Evolutionary conservation across 1,140 invertebrate genomes (phyloP).

Genomic region (Triops longicaudatus): DNA sequence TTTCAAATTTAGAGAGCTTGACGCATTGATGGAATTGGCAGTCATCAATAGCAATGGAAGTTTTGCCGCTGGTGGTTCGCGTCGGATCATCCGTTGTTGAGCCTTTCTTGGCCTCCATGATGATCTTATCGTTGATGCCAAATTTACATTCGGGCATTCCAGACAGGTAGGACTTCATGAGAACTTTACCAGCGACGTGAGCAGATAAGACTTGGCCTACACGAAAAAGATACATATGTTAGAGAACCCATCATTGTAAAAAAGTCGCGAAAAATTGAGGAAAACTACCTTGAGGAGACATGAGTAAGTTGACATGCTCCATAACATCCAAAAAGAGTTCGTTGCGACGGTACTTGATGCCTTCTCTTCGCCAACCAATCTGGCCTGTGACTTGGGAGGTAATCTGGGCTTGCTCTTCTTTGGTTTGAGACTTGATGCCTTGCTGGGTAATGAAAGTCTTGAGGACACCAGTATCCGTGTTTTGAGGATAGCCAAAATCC

Average conservation of each 20-base stretch:
- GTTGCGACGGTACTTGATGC: slow-evolving; percentile 97
- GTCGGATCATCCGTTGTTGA: slow-evolving; percentile 71
- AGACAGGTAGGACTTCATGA: slow-evolving; percentile 99
- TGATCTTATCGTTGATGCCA: slow-evolving; percentile 99
- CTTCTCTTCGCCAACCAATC: slow-evolving; percentile 99
- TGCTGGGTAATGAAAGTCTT: slow-evolving; percentile 99
- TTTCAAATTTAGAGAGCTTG: slow-evolving; percentile 99
- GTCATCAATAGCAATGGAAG: slow-evolving; percentile 98
- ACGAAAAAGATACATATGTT: slow-evolving; percentile 32
- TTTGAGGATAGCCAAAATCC: slow-evolving; percentile 99
- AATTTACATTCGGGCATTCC: slow-evolving; percentile 99
- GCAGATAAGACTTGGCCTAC: slow-evolving; percentile 94
- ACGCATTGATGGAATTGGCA: slow-evolving; percentile 99
- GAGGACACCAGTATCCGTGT: slow-evolving; percentile 96
- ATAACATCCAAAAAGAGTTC: slow-evolving; percentile 98
- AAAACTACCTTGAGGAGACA: slow-evolving; percentile 89
- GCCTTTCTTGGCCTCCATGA: slow-evolving; percentile 92
- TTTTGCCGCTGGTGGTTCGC: slow-evolving; percentile 65
- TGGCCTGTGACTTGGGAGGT: slow-evolving; percentile 99
- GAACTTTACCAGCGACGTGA: slow-evolving; percentile 97
- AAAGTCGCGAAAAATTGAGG: background rate
- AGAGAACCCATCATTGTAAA: background rate
- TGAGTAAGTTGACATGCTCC: slow-evolving; percentile 97
- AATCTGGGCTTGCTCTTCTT: slow-evolving; percentile 99
- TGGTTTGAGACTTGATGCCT: slow-evolving; percentile 96